A percentile compares a stretch with the other conserved stretches of the same genome.
Conservation (phyloP, 2,888 invertebrate species). For the Julus scandinavius region DNA sequence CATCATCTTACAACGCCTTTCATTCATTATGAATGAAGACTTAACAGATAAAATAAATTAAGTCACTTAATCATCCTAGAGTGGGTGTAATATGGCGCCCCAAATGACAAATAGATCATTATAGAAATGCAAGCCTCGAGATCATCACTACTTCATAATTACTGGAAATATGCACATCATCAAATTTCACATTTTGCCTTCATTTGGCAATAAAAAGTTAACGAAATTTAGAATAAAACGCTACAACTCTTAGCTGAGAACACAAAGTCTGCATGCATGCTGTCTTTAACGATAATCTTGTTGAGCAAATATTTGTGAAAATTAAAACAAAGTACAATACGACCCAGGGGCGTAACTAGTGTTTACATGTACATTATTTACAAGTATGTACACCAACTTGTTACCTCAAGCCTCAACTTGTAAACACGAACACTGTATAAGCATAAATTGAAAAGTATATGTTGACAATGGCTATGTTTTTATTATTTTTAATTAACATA, state of each 20-base stretch:
- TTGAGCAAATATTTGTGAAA: no score
- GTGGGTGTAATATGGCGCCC: slow-evolving; percentile 1
- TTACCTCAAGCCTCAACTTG: background rate
- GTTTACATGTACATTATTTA: background rate
- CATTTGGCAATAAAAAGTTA: background rate
- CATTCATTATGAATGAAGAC: background rate
- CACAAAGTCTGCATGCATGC: background rate
- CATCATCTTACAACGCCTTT: slow-evolving; percentile 10
- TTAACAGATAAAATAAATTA: slow-evolving; percentile 5
- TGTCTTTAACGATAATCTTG: background rate
- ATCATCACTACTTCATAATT: background rate
- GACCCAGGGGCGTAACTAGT: no score
- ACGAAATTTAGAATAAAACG: background rate
- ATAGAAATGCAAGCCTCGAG: background rate
- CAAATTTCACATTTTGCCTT: background rate
- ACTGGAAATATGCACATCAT: background rate
- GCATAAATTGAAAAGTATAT: background rate
- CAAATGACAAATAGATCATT: background rate
- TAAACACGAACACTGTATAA: background rate
- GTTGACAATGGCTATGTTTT: no score
- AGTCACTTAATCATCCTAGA: slow-evolving; percentile 5
- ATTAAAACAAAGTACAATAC: no score
- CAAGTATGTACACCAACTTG: background rate
- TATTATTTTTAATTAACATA: no score
- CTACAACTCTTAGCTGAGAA: background rate